Evolutionary conservation across 1,140 invertebrate genomes (phyloP).

Genomic region (Halictus rubicundus): DNA sequence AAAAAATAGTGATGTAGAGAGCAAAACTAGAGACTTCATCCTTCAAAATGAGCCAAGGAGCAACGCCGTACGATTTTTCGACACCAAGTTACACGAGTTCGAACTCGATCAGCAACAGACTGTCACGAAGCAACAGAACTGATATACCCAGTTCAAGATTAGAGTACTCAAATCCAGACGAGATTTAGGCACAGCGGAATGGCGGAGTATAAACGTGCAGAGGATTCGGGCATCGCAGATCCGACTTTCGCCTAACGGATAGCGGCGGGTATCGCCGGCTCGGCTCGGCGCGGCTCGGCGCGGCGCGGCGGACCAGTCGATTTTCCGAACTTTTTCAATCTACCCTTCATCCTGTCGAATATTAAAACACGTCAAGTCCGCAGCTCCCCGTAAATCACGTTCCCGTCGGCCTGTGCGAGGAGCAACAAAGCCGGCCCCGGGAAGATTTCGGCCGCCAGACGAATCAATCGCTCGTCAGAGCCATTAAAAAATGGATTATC

Average conservation of each 20-base stretch:
- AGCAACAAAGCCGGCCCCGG: not conserved
- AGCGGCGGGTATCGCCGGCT: not conserved
- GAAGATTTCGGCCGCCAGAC: constrained; percentile 14
- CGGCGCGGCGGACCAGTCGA: not conserved
- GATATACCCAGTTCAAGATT: too few species aligned
- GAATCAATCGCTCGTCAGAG: constrained; percentile 60
- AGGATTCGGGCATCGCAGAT: not conserved
- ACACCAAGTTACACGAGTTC: too few species aligned
- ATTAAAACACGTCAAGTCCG: constrained; percentile 13
- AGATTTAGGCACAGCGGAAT: not conserved
- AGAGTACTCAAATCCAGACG: too few species aligned
- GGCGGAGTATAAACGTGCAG: not conserved
- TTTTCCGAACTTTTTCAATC: not conserved
- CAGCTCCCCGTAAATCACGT: constrained; percentile 13
- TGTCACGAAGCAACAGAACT: too few species aligned
- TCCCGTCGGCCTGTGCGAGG: too few species aligned
- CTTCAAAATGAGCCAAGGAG: too few species aligned
- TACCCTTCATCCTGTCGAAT: not conserved
- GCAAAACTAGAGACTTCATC: too few species aligned
- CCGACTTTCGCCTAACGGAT: too few species aligned
- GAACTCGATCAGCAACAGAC: too few species aligned
- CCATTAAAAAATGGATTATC: constrained; percentile 64
- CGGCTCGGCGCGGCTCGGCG: not conserved
- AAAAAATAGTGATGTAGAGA: too few species aligned
- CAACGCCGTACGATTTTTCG: too few species aligned